Evolutionary conservation across 1,140 invertebrate species (phyloP), one percentile per base, ranked within the genome.

Genomic region (Trichonephila inaurata): DNA sequence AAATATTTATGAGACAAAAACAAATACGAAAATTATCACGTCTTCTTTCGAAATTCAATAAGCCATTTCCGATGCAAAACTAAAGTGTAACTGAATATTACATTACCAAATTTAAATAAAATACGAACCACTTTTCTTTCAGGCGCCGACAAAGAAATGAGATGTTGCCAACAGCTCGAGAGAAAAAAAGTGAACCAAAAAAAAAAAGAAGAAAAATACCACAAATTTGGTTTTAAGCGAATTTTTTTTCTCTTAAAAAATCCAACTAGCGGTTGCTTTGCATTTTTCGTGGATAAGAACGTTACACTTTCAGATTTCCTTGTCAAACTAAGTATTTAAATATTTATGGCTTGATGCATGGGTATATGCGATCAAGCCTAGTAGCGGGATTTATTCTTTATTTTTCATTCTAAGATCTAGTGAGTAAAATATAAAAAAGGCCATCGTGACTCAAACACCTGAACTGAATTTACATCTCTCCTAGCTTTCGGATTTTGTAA

Each of bases 81-180:
- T 18, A 33, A 77, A 77, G 3, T 77, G 72, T 33, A 18, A 77
- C 28, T 77, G 72, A 77, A 77, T 77, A 77, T 77, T 40, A 77
- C 28, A 77, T 77, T 77, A 77, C 72, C 72, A 40, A 77, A 77
- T 77, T 77, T 77, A 77, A 77, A 77, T 77, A 77, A 77, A 77
- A 40, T 33, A 77, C 28, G 28, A 33, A 40, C 72, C 28, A 2
- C 28, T 77, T 77, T 40, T 19, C 14, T 19, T 16, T 69, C 33
- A 16, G 62, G 18, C 62, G 62, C 62, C 16, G 62, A 64, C 62
- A 21, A 64, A 64, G 62, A 64, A 64, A 77, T 7, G 18, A 77
- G 12, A 77, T 77, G 16, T 18, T 77, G 33, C 72, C 28, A 77
- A 77, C 28, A 33, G 72, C 72, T 77, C 28, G 24, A 4, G 33